These are phyloP conservation scores for Eutolmus rufibarbis DNA, from an alignment of 2,888 invertebrate species.

Conservation along the genomic window DNA sequence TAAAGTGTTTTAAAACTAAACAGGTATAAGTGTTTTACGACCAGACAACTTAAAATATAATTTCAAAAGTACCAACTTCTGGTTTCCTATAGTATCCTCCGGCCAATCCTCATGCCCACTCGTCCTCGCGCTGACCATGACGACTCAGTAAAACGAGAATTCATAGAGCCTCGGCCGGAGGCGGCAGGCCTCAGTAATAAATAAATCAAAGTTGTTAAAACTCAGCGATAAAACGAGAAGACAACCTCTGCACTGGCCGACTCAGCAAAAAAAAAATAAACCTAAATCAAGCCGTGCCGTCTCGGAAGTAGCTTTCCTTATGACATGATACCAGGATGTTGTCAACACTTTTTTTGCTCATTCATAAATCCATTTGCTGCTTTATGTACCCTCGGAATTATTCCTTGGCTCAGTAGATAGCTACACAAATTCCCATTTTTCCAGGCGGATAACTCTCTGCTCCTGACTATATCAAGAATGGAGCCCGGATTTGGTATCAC, in stretches of 20 bases:
- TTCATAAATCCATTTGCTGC: conserved; percentile 30
- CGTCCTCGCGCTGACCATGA: neutral
- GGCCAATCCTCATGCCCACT: neutral
- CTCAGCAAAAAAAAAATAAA: conserved; percentile 1
- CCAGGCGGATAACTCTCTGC: conserved; percentile 20
- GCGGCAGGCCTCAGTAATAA: neutral
- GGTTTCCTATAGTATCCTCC: neutral
- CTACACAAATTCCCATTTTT: conserved; percentile 24
- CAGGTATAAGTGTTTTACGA: neutral
- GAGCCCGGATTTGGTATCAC: neutral
- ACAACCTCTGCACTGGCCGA: neutral
- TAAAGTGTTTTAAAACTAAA: too few relatives aligned
- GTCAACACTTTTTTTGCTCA: conserved; percentile 28
- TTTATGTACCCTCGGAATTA: conserved; percentile 24
- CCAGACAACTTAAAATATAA: neutral
- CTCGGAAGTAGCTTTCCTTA: conserved; percentile 20
- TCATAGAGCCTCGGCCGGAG: neutral
- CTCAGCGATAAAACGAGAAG: neutral
- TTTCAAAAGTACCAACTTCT: neutral
- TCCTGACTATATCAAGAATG: conserved; percentile 27
- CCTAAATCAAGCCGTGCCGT: conserved; percentile 5
- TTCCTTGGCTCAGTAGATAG: conserved; percentile 18
- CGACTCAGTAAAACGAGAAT: neutral
- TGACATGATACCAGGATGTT: conserved; percentile 31
- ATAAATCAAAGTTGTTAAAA: neutral